Base-by-base conservation (phyloP, 1,140 invertebrate species). In the Notospermus geniculatus region DNA sequence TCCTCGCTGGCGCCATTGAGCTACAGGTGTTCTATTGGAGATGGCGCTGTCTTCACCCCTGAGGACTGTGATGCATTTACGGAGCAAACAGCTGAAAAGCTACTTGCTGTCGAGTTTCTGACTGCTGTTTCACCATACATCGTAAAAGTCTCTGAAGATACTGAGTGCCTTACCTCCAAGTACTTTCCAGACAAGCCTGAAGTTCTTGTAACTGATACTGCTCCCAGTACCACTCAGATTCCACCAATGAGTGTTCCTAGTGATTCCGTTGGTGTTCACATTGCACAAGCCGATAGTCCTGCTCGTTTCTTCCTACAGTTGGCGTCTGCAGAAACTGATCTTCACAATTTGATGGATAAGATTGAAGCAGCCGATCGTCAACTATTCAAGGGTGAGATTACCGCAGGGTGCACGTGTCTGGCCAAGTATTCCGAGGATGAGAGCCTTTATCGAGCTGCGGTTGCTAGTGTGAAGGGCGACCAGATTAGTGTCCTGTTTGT, bases 391-490 rank as follows among this genome's bases (percentile, higher is more conserved):
- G 39, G 11, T 28, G 11, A 11, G 11, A 22, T 23, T 11, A n/a
- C n/a, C n/a, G 39, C n/a, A n/a, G 39, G 39, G n/a, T 11, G 11
- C 39, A 13, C n/a, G 11, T 43, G 39, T 43, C 11, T 43, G n/a
- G 90, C 89, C 0, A 83, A 86, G 61, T 91, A 88, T 71, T 86
- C 86, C 0, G 86, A 87, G 4, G 89, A 92, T 73, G 85, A 87
- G 36, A 71, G 79, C 1, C 93, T 90, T 91, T 93, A 92, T 71
- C 82, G 91, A 62, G 90, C 89, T 0, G 83, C 87, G 66, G 87
- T 92, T 17, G 77, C 90, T 0, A 87, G 89, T 66, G 83, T 88
- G 62, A 82, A 84, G 13, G 88, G 87, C 53, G 63, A 71, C 5
- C 86, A 89, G 19, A 88, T 88, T 0, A 80, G 89, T 45, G 77